Base-by-base conservation (phyloP, 2,888 invertebrate genomes). In the Pollenia amentaria region DNA sequence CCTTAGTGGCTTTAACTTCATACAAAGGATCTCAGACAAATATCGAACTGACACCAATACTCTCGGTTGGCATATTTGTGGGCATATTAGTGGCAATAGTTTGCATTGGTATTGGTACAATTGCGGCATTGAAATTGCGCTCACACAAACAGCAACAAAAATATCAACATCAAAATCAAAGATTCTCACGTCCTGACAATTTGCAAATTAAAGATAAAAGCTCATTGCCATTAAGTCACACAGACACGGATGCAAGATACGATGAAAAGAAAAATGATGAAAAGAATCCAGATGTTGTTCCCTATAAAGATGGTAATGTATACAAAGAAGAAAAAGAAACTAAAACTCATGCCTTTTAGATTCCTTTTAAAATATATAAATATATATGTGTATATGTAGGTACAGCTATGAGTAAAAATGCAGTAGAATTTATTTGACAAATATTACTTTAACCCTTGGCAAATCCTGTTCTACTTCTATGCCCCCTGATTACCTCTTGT, bases 261-360 rank as follows among this genome's bases (percentile, higher is more conserved):
- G 87, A 87, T 81, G 87, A 87, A 80, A 87, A 87, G 87, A 87
- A 87, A 81, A 87, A 81, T 76, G 97, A 98, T 91, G 98, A 98
- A 93, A 96, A 96, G 93, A 97, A 97, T 94, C 97, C 97, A 42
- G 97, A 97, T 92, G 97, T 97, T 88, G 96, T 97, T 85, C 97
- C 97, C 42, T 95, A 96, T 89, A 97, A 97, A 92, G 97, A 97
- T 96, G 97, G 97, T 97, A 94, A 94, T 60, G 73, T 67, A 75
- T 75, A 75, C 21, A 42, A 57, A 51, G n/a, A 14, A 46, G 10
- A 46, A 12, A 46, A 12, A 0, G 10, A 51, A 51, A 7, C n/a
- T 7, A 6, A 14, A 51, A 65, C 55, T 44, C 9, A 21, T 51
- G 42, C 16, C 38, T 12, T 21, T 55, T 42, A 29, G 29, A 6